These are phyloP conservation scores for Nymphalis io DNA, from an alignment of 1,140 invertebrate species.

Conservation along the genomic window DNA sequence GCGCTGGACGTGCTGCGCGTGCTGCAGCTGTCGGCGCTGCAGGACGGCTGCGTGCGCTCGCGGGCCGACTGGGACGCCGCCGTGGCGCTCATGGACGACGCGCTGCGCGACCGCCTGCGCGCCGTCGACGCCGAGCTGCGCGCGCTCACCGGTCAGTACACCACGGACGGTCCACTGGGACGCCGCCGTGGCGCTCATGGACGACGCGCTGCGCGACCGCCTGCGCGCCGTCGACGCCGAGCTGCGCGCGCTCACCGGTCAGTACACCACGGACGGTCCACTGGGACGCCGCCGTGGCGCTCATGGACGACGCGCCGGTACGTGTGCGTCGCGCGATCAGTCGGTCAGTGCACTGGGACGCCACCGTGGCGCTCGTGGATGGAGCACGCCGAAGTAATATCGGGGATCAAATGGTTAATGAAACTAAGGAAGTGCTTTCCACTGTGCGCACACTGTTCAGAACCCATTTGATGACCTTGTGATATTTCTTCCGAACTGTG, in stretches of 20 bases:
- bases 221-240: slow-evolving; percentile 87
- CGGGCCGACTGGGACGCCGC: slow-evolving; percentile 97
- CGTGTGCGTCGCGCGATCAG: slow-evolving; percentile 82
- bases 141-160: slow-evolving; percentile 74
- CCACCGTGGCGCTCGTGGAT: slow-evolving; percentile 84
- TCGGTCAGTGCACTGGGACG: slow-evolving; percentile 61
- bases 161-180: slow-evolving; percentile 40
- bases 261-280: neutral
- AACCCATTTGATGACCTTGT: too few species aligned
- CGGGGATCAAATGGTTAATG: too few species aligned
- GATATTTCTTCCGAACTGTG: too few species aligned
- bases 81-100: slow-evolving; percentile 93
- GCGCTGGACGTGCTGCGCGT: slow-evolving; percentile 89
- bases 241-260: slow-evolving; percentile 78
- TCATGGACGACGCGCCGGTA: slow-evolving; percentile 88
- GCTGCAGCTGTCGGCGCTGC: slow-evolving; percentile 96
- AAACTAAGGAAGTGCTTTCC: too few species aligned
- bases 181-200: slow-evolving; percentile 82
- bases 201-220: slow-evolving; percentile 87
- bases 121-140: slow-evolving; percentile 85
- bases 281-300: slow-evolving; percentile 65
- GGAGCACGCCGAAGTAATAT: too few species aligned
- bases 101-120: slow-evolving; percentile 89
- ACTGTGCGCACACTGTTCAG: slow-evolving; percentile 83
- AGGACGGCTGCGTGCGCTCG: slow-evolving; percentile 95